Conservation (phyloP, 2,888 invertebrate genomes). For the Diarsia dahlii region DNA sequence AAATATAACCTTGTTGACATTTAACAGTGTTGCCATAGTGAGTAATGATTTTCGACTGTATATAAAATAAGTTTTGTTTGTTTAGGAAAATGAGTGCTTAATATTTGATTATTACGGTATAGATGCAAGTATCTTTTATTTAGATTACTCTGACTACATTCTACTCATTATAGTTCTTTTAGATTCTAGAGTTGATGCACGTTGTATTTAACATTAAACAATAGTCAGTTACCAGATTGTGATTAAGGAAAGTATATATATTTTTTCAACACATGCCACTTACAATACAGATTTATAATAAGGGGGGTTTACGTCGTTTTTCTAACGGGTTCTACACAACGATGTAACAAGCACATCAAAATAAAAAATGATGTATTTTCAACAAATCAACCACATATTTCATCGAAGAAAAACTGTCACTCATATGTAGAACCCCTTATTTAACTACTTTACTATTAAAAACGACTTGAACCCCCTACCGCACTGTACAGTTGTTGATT, state of each 20-base stretch:
- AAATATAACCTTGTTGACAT: slow-evolving; percentile 87
- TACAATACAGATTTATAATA: slow-evolving; percentile 60
- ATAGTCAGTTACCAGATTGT: slow-evolving; percentile 89
- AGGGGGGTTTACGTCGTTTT: slow-evolving; percentile 35
- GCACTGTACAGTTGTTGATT: slow-evolving; percentile 80
- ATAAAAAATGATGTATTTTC: neutral
- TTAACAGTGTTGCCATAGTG: slow-evolving; percentile 90
- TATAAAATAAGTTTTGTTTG: slow-evolving; percentile 87
- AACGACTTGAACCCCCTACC: slow-evolving; percentile 63
- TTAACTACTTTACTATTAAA: slow-evolving; percentile 23
- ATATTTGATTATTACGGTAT: slow-evolving; percentile 74
- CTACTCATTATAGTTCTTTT: slow-evolving; percentile 74
- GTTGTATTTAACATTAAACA: slow-evolving; percentile 78
- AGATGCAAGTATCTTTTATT: slow-evolving; percentile 73
- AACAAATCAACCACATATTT: slow-evolving; percentile 1
- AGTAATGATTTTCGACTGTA: slow-evolving; percentile 89
- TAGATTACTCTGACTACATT: slow-evolving; percentile 73
- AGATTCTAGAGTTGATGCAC: slow-evolving; percentile 81
- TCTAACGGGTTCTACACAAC: slow-evolving; percentile 11
- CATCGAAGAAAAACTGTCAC: slow-evolving; percentile 11
- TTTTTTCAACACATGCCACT: slow-evolving; percentile 82
- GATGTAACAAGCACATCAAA: neutral
- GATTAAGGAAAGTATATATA: slow-evolving; percentile 84
- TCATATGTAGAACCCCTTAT: slow-evolving; percentile 18
- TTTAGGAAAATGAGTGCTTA: slow-evolving; percentile 86